Base-by-base conservation (phyloP, 2,797 vertebrate genomes). In the Rhincodon typus region DNA sequence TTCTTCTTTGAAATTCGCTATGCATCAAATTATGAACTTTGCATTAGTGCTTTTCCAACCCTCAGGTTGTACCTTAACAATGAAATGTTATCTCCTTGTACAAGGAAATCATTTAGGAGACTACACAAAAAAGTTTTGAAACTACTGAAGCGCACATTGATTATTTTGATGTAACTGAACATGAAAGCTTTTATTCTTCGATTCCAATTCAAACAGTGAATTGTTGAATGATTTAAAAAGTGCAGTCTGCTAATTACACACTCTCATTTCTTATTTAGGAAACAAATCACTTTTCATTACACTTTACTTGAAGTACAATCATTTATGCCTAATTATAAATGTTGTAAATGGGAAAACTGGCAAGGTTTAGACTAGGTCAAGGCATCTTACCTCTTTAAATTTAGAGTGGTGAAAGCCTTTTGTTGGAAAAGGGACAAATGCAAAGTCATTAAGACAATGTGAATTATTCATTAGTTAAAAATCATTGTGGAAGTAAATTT, bases 291-390 rank as follows among this genome's bases (percentile, higher is more conserved):
- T 98, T 98, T 98, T 98, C 98, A 98, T 98, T 98, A 98, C 97
- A 97, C 97, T 98, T 98, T 97, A 98, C 97, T 97, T 97, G 97
- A 98, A 98, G 97, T 97, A 97, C 98, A 98, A 98, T 98, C 98
- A 98, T 98, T 98, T 97, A 97, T 97, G 97, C 97, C 98, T 98
- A 98, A 98, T 98, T 98, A 98, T 98, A 98, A 98, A 98, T 97
- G 97, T 97, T 98, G 97, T 97, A 97, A 97, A 98, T 97, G 97
- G 62, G 97, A 97, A 97, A 97, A 97, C 98, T 98, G 98, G 98
- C 97, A 97, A 97, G 97, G 97, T 97, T 95, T 97, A 96, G 97
- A 97, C 96, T 95, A 70, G 97, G 97, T 98, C 97, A 97, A 97
- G 97, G 96, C 97, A 98, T 97, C 97, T 97, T 97, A 97, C 97